Percentiles rank a stretch among this genome's conserved stretches.
Conservation (phyloP, 2,888 invertebrate genomes). For the Boloria euphrosyne region DNA sequence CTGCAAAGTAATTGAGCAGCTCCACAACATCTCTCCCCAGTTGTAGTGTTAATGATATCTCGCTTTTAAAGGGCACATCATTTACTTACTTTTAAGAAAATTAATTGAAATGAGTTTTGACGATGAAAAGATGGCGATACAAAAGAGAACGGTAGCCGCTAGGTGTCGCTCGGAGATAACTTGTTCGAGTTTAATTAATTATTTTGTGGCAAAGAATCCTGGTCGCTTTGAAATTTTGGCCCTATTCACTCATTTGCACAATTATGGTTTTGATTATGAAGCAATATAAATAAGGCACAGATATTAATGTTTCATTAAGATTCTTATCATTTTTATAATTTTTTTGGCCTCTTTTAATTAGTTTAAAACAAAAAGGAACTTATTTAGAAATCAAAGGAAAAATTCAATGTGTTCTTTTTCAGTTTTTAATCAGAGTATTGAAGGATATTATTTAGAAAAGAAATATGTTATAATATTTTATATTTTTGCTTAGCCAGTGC, state of each 20-base stretch:
- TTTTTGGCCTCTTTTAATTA: slow-evolving; percentile 9
- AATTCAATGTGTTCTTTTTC: no score
- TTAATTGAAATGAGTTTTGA: slow-evolving; percentile 82
- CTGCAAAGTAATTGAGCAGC: slow-evolving; percentile 11
- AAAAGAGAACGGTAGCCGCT: slow-evolving; percentile 75
- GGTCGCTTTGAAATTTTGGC: slow-evolving; percentile 68
- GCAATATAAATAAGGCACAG: slow-evolving; percentile 48
- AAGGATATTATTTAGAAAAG: background rate
- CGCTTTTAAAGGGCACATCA: slow-evolving; percentile 79
- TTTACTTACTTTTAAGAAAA: slow-evolving; percentile 81
- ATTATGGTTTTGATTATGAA: slow-evolving; percentile 66
- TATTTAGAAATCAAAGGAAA: background rate
- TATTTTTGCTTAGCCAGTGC: slow-evolving; percentile 7
- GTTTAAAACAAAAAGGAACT: background rate
- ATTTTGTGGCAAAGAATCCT: slow-evolving; percentile 74
- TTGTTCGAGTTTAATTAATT: slow-evolving; percentile 79
- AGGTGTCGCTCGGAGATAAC: slow-evolving; percentile 80
- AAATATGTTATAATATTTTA: background rate
- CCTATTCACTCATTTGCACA: slow-evolving; percentile 61
- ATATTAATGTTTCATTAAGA: slow-evolving; percentile 15
- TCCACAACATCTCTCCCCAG: slow-evolving; percentile 46
- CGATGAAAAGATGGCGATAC: slow-evolving; percentile 79
- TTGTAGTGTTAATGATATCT: slow-evolving; percentile 80
- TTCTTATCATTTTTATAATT: background rate
- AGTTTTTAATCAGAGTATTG: no score